A percentile compares a stretch with the other conserved stretches of the same genome.
Conservation (phyloP, 2,797 vertebrate genomes). For the Platyrinchus mystaceus region DNA sequence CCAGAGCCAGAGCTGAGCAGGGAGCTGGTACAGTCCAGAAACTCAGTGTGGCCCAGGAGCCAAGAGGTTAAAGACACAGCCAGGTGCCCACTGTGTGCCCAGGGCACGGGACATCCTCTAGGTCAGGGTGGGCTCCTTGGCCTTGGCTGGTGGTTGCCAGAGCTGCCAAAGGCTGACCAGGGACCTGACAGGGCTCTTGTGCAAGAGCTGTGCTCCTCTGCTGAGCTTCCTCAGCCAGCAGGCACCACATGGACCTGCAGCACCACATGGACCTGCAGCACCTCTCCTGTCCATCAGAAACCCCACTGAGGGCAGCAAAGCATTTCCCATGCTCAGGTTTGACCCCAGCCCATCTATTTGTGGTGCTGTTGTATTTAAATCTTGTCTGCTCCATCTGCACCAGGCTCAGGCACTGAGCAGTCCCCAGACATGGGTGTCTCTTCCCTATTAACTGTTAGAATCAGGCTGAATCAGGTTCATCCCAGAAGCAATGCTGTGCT, state of each 20-base stretch:
- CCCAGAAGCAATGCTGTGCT: background rate
- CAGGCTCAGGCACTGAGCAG: background rate
- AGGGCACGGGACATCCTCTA: background rate
- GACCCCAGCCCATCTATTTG: background rate
- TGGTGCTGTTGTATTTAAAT: background rate
- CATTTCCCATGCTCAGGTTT: background rate
- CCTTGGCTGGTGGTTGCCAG: background rate
- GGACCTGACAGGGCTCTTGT: background rate
- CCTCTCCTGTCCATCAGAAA: background rate
- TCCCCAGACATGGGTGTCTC: background rate
- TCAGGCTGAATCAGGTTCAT: background rate
- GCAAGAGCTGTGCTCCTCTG: background rate
- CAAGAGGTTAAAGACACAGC: background rate
- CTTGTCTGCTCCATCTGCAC: background rate
- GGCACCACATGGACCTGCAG: background rate
- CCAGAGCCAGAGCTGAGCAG: background rate
- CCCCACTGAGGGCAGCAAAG: background rate
- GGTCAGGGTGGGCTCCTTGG: background rate
- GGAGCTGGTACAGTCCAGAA: background rate
- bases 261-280: background rate
- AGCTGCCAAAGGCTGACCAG: background rate
- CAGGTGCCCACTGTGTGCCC: background rate
- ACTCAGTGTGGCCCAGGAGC: background rate
- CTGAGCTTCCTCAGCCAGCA: background rate
- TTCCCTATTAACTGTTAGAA: background rate